phyloP scores from a whole-genome alignment of 2,888 invertebrate species.

The Zaprionus bogoriensis region DNA sequence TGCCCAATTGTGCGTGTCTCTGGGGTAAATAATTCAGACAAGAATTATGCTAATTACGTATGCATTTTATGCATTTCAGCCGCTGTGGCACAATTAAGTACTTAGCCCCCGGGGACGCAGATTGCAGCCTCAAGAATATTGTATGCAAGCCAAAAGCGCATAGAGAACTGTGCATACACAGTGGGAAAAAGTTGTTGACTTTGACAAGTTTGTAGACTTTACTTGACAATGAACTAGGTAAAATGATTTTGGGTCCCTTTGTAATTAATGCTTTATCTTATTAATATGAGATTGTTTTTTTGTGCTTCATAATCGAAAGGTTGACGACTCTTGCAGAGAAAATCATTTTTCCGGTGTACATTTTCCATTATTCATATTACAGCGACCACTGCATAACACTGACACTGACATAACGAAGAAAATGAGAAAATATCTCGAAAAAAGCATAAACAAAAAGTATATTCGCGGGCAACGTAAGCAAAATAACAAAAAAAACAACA shows the following conservation, averaged over 20 bases:
- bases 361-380: slow-evolving; percentile 37
- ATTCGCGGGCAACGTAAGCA: slow-evolving; percentile 30
- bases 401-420: slow-evolving; percentile 53
- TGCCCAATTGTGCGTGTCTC: slow-evolving; percentile 35
- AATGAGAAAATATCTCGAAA: slow-evolving; percentile 18
- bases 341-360: background rate
- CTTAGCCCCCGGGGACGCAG: slow-evolving; percentile 7
- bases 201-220: too few species aligned
- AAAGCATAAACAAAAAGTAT: slow-evolving; percentile 15
- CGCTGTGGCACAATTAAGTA: slow-evolving; percentile 53
- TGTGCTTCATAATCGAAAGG: background rate
- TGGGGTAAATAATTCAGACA: slow-evolving; percentile 56
- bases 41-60: slow-evolving; percentile 72
- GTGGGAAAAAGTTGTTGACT: background rate
- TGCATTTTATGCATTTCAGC: slow-evolving; percentile 55
- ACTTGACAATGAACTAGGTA: too few species aligned
- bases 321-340: background rate
- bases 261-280: too few species aligned
- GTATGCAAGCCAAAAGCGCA: slow-evolving; percentile 21
- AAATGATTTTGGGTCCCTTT: background rate
- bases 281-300: background rate
- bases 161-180: background rate
- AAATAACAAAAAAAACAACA: slow-evolving; percentile 14
- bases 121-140: slow-evolving; percentile 21
- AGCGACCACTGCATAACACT: slow-evolving; percentile 40